Conservation (phyloP, 2,888 invertebrate genomes). For the Rotaria magnacalcarata region DNA sequence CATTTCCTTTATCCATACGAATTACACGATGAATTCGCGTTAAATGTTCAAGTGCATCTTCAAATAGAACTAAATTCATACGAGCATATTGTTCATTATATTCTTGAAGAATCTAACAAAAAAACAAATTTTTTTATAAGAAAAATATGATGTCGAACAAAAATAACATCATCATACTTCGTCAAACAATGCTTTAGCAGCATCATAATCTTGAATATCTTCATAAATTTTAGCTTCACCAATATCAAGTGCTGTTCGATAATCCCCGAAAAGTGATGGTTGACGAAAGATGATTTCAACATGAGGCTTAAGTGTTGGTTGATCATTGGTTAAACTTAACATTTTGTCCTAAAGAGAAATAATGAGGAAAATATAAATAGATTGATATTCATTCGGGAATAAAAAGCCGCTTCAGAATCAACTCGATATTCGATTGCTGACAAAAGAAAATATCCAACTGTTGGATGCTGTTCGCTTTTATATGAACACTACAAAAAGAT, state of each 20-base stretch:
- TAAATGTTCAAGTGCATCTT: conserved; percentile 83
- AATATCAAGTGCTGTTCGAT: conserved; percentile 76
- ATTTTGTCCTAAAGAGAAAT: conserved; percentile 9
- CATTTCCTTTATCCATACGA: conserved; percentile 77
- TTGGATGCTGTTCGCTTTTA: too few relatives aligned
- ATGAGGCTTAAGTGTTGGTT: conserved; percentile 52
- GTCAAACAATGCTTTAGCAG: conserved; percentile 78
- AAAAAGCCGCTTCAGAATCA: too few relatives aligned
- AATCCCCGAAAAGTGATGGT: conserved; percentile 82
- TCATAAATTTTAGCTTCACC: conserved; percentile 77
- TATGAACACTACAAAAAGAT: too few relatives aligned
- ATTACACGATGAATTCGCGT: conserved; percentile 79
- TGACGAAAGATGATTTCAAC: conserved; percentile 73
- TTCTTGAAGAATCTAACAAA: conserved; percentile 71
- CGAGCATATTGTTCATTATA: conserved; percentile 72
- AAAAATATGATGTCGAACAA: not conserved
- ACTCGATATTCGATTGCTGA: too few relatives aligned
- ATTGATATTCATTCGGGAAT: too few relatives aligned
- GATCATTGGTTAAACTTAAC: conserved; percentile 40
- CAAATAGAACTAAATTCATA: conserved; percentile 78
- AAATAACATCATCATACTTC: conserved; percentile 64
- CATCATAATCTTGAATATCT: conserved; percentile 81
- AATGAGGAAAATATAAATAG: not conserved
- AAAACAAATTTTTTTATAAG: not conserved
- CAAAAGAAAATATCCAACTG: too few relatives aligned